These are phyloP conservation scores for Scophthalmus maximus DNA, from an alignment of 2,113 vertebrate species.

Conservation along the genomic window DNA sequence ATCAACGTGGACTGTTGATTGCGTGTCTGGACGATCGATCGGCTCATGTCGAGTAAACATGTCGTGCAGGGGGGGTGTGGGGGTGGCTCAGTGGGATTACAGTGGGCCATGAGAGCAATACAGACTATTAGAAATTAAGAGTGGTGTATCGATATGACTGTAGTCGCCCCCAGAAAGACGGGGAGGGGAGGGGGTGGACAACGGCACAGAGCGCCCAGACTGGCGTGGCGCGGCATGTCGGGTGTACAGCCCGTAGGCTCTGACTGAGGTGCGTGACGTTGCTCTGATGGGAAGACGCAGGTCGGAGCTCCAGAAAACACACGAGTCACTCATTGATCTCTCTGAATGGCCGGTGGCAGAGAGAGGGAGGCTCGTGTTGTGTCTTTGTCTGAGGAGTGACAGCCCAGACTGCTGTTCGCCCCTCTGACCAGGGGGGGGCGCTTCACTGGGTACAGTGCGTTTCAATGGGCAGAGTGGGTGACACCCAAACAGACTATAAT, in stretches of 20 bases:
- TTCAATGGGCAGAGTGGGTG: conserved; percentile 55
- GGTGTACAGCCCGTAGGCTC: conserved; percentile 21
- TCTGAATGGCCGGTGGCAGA: not conserved
- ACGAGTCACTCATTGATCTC: not conserved
- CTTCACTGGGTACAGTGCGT: conserved; percentile 44
- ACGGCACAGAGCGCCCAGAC: conserved; percentile 69
- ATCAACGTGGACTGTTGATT: conserved; percentile 63
- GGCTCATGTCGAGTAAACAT: conserved; percentile 19
- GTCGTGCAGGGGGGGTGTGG: not conserved
- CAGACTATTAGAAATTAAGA: not conserved
- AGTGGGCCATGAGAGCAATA: not conserved
- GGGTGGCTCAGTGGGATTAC: not conserved
- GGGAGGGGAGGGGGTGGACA: conserved; percentile 61
- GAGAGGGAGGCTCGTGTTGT: conserved; percentile 32
- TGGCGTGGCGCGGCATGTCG: conserved; percentile 66
- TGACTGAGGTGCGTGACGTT: conserved; percentile 18
- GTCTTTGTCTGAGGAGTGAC: conserved; percentile 67
- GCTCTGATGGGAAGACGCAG: not conserved
- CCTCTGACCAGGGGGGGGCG: conserved; percentile 67
- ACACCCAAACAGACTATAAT: conserved; percentile 61
- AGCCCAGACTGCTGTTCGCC: conserved; percentile 74
- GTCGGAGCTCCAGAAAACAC: conserved; percentile 9
- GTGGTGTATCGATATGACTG: conserved; percentile 49
- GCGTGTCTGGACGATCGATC: conserved; percentile 31
- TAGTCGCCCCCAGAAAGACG: conserved; percentile 32